Evolutionary conservation across 2,113 vertebrate species (phyloP), one percentile per base, ranked within the genome.

Genomic region (Procavia capensis): DNA sequence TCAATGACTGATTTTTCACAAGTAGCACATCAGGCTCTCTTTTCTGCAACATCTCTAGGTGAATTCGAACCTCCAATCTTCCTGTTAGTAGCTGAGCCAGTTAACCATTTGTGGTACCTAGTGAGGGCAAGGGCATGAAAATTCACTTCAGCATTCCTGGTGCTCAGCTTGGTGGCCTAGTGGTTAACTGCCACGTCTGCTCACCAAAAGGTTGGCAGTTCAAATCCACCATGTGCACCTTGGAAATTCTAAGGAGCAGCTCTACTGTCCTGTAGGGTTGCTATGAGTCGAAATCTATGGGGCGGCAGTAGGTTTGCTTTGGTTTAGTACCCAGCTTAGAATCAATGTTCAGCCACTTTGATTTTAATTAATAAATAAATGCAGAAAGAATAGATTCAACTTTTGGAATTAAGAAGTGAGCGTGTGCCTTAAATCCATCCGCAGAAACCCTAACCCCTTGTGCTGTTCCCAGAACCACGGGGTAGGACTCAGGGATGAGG

Each of bases 361-460:
- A 54, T 80, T 84, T 92, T 61, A 89, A 88, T 36, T 86, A 78
- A 19, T 34, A 59, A 83, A 24, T 74, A 84, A 80, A 10, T 14
- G 1, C 29, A 19, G 6, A 24, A 14, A 43, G 10, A 72, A 2
- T 3, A 2, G 34, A 4, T 83, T 45, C 10, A 25, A 5, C 9
- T n/a, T 79, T 50, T 50, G 14, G 16, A 92, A 87, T 85, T 24
- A 83, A 81, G n/a, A 84, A 57, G 34, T 27, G 20, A 59, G 20
- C 41, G 66, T 74, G 45, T 43, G 9, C 5, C n/a, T 43, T 47
- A 50, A 63, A 14, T 6, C 25, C 8, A 29, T 11, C 1, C 4
- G 3, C 11, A 9, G 54, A 34, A 9, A 59, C 5, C 39, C 19
- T 50, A 34, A 57, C 34, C 13, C 0, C 1, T 45, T 6, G 20